Evolutionary conservation across 2,797 vertebrate genomes (phyloP).

Genomic region (Pipistrellus pygmaeus): DNA sequence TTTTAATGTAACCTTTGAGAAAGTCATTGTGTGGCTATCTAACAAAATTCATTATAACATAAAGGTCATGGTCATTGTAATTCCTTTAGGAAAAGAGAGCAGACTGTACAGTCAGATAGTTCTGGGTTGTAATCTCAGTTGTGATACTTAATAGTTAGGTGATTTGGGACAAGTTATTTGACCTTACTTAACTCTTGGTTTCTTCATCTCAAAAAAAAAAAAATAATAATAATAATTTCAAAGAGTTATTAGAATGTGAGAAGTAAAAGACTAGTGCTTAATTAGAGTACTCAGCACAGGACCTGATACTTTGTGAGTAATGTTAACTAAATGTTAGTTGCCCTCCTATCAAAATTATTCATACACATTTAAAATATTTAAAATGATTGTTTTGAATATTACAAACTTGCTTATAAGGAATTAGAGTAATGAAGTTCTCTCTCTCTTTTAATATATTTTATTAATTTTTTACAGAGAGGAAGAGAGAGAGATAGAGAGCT

Average conservation of each 20-base stretch:
- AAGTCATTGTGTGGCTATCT: background rate
- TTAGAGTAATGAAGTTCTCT: background rate
- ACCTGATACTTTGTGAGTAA: conserved; percentile 3
- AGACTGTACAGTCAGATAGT: background rate
- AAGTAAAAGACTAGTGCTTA: conserved; percentile 41
- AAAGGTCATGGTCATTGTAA: background rate
- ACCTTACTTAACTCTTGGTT: conserved; percentile 38
- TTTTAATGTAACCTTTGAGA: conserved; percentile 51
- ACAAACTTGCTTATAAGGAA: conserved; percentile 31
- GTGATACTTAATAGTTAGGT: conserved; percentile 24
- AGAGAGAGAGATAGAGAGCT: too few relatives aligned
- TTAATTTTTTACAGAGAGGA: too few relatives aligned
- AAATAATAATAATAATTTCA: background rate
- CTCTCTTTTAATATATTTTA: too few relatives aligned
- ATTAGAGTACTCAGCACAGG: background rate
- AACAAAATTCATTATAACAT: conserved; percentile 20
- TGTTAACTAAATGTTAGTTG: conserved; percentile 39
- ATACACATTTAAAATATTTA: conserved; percentile 43
- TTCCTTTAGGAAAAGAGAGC: background rate
- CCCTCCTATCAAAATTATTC: conserved; percentile 44
- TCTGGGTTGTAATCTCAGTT: conserved; percentile 58
- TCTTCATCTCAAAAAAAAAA: background rate
- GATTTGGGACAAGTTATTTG: conserved; percentile 53
- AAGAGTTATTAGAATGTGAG: conserved; percentile 49
- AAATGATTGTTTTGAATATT: conserved; percentile 42